Base-by-base conservation (phyloP, 2,888 invertebrate species). In the Coelopa pilipes region DNA sequence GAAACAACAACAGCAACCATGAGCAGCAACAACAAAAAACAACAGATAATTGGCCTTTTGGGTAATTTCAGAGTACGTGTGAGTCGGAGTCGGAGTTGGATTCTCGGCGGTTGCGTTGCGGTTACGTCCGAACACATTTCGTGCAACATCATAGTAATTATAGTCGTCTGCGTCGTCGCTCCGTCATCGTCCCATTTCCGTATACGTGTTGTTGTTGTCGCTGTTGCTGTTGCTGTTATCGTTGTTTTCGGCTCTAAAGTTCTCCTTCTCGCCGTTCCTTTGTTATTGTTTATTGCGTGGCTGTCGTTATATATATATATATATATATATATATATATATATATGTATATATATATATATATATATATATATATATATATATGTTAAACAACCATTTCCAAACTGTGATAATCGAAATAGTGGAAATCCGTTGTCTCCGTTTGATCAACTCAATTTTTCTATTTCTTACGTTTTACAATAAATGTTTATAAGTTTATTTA, bases 121-220 rank as follows among this genome's bases (percentile, higher is more conserved):
- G 70, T 70, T 70, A 47, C 70, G 59, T 66, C 50, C 34, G 62
- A 70, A 50, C 15, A 70, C 60, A 62, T 63, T 70, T 63, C 70
- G 62, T 70, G 62, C 70, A 70, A 70, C 70, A 70, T 70, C 62
- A 70, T 63, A 63, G 70, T 62, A 70, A 70, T 70, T 70, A 70
- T 63, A 49, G 24, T 62, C 12, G 21, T 70, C 34, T 34, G 34
- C 34, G 34, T 34, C 34, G 34, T 34, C 34, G 34, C 34, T 34
- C 34, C 34, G 34, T 34, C 34, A 4, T 7, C 34, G 34, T 34
- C 34, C 34, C 34, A 7, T 34, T 34, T 4, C 34, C 34, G 34
- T 34, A 2, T 34, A 7, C 34, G 34, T n/a, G 70, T 70, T 59
- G 59, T 59, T 70, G 70, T 70, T 70, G 13, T 60, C n/a, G 60